Evolutionary conservation across 2,113 vertebrate genomes (phyloP).

Genomic region (Anarhynchus alexandrinus): DNA sequence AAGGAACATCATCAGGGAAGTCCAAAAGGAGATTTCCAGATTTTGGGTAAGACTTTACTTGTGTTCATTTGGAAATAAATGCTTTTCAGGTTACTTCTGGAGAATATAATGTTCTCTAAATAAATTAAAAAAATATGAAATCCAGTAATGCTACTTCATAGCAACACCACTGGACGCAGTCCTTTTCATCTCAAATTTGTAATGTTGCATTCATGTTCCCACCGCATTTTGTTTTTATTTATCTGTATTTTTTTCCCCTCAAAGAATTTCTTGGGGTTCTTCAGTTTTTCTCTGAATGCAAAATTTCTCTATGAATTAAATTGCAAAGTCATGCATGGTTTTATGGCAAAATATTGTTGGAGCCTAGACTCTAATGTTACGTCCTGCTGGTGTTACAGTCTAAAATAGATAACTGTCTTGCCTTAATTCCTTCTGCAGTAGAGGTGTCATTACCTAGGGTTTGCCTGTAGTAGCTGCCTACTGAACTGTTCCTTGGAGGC

Average conservation of each 20-base stretch:
- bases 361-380: background rate
- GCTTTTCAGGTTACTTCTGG: background rate
- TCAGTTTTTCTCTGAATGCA: background rate
- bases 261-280: background rate
- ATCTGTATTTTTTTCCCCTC: background rate
- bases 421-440: background rate
- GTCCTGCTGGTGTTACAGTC: background rate
- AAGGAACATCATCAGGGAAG: conserved; percentile 78
- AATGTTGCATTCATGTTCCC: background rate
- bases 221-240: background rate
- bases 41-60: conserved; percentile 80
- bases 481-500: background rate
- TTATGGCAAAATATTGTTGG: background rate
- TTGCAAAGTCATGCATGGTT: background rate
- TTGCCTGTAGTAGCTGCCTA: background rate
- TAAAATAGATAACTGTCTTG: background rate
- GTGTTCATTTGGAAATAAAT: background rate
- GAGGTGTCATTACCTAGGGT: background rate
- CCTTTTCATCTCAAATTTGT: background rate
- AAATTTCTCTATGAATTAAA: background rate
- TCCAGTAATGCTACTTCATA: background rate
- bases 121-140: background rate
- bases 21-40: conserved; percentile 89
- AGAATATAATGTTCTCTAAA: background rate
- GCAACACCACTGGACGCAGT: background rate